These are phyloP conservation scores for Ahaetulla prasina DNA, from an alignment of 2,113 vertebrate species.

Conservation along the genomic window DNA sequence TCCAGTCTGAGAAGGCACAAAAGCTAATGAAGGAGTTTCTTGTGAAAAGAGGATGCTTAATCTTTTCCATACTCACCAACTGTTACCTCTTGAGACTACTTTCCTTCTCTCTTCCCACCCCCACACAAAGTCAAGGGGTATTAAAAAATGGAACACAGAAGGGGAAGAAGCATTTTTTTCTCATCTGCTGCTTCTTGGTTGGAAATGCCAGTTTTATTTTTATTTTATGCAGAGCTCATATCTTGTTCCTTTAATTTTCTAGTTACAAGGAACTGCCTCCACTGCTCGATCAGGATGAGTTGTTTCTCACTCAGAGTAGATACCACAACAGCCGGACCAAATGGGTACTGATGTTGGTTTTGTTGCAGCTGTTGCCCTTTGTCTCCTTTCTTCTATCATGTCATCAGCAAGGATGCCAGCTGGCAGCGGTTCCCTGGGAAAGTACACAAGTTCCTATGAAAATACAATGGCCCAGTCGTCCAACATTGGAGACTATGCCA, in stretches of 20 bases:
- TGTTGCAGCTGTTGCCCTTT: constrained; percentile 30
- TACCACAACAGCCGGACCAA: neutral
- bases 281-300: neutral
- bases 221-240: neutral
- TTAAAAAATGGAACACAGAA: neutral
- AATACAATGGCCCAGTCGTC: neutral
- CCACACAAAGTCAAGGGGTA: neutral
- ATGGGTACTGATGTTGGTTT: neutral
- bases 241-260: neutral
- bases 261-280: neutral
- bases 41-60: neutral
- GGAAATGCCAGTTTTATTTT: neutral
- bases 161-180: too few species aligned
- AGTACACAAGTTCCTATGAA: neutral
- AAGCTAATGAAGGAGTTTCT: too few species aligned
- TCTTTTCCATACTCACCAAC: neutral
- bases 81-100: neutral
- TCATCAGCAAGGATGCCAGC: constrained; percentile 5
- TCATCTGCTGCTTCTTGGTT: neutral
- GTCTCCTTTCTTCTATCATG: constrained; percentile 11
- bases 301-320: neutral
- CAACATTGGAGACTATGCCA: constrained; percentile 2
- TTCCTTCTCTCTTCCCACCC: too few species aligned
- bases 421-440: constrained; percentile 5
- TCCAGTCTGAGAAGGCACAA: neutral